A percentile compares a stretch with the other conserved stretches of the same genome.
Conservation (phyloP, 2,888 invertebrate species). For the Apotomis betuletana region DNA sequence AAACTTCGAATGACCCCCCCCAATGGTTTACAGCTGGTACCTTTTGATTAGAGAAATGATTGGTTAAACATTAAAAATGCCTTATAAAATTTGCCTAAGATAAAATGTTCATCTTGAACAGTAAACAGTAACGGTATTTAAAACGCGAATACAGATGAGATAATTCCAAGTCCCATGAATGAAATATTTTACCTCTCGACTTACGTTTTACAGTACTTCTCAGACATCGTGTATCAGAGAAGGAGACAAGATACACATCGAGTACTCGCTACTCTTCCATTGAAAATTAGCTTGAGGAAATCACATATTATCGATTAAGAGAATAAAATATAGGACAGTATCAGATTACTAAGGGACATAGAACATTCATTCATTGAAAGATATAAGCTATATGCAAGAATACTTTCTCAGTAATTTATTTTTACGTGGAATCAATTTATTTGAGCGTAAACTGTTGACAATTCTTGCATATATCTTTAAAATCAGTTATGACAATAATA, state of each 20-base stretch:
- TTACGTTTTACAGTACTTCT: too few species aligned
- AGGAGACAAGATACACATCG: slow-evolving; percentile 51
- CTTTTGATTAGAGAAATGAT: not conserved
- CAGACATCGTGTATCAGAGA: slow-evolving; percentile 9
- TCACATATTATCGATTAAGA: slow-evolving; percentile 34
- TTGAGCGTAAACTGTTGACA: not conserved
- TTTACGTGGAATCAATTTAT: not conserved
- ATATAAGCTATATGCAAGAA: slow-evolving; percentile 32
- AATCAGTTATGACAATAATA: slow-evolving; percentile 48
- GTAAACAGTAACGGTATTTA: too few species aligned
- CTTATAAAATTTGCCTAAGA: too few species aligned
- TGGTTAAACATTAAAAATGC: too few species aligned
- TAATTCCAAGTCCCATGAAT: not conserved
- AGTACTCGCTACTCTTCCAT: slow-evolving; percentile 57
- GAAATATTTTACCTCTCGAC: too few species aligned
- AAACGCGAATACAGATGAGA: not conserved
- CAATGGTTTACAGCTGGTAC: not conserved
- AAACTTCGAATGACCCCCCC: too few species aligned
- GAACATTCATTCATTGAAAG: slow-evolving; percentile 43
- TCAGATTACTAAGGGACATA: slow-evolving; percentile 43
- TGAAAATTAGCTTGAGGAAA: slow-evolving; percentile 40
- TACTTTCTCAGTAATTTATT: not conserved
- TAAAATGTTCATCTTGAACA: too few species aligned
- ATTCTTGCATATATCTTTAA: slow-evolving; percentile 42
- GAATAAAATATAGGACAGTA: slow-evolving; percentile 34